Percentiles rank a stretch among this genome's conserved stretches.
Evolutionary conservation across 2,113 vertebrate species (phyloP).

Genomic region (Menura novaehollandiae): DNA sequence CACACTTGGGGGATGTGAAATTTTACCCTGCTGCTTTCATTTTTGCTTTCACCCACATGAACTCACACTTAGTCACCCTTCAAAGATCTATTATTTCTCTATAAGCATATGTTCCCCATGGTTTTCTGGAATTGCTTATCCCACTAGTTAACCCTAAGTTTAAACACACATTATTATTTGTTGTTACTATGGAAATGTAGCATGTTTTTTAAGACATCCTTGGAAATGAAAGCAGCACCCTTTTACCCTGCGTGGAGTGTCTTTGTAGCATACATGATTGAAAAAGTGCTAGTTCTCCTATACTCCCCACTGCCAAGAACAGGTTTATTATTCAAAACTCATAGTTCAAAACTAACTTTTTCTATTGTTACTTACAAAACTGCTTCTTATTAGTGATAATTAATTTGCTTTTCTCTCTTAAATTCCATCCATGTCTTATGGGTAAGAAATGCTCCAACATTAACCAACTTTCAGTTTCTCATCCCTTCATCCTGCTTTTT

Average conservation of each 20-base stretch:
- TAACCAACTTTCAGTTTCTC: not conserved
- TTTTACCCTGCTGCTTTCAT: not conserved
- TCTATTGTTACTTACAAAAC: not conserved
- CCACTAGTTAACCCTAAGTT: not conserved
- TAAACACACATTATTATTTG: slow-evolving; percentile 1
- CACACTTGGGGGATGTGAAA: not conserved
- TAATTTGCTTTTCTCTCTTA: not conserved
- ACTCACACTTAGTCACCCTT: slow-evolving; percentile 29
- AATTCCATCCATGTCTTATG: not conserved
- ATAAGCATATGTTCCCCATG: not conserved
- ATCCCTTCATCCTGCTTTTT: not conserved
- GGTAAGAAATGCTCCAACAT: not conserved
- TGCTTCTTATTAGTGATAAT: not conserved
- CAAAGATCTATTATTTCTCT: slow-evolving; percentile 20
- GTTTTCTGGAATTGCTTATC: slow-evolving; percentile 12
- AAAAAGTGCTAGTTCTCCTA: not conserved
- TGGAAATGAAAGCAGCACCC: not conserved
- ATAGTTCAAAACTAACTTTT: not conserved
- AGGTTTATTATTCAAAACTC: not conserved
- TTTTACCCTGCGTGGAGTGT: not conserved
- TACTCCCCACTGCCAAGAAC: not conserved
- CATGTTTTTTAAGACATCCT: not conserved
- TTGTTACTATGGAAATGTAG: slow-evolving; percentile 34
- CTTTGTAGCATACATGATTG: not conserved
- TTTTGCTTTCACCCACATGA: slow-evolving; percentile 11